Evolutionary conservation across 2,113 vertebrate species (phyloP), one percentile per base, ranked within the genome.

Genomic region (Pavo muticus): DNA sequence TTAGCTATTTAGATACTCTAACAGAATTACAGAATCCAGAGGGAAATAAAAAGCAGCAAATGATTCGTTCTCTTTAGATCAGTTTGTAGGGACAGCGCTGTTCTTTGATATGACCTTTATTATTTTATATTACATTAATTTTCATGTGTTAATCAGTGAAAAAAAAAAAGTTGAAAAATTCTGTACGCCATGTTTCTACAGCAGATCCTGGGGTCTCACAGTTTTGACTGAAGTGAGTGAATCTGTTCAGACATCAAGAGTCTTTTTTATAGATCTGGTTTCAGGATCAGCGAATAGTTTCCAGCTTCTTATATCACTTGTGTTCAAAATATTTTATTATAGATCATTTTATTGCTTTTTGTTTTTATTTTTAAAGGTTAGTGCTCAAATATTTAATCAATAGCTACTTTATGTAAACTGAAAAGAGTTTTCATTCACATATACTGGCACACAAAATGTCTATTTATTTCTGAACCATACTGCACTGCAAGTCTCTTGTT

Each of bases 301-400:
- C 44, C n/a, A 48, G 30, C 14, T 56, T 59, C 5, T 18, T 65
- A 77, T 48, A 4, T 87, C 67, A 48, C 44, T 84, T 37, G n/a
- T 7, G 7, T 79, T 42, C 67, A 87, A 95, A 93, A 81, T 32
- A 7, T 72, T 87, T 65, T 21, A 59, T 78, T 75, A 75, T 29
- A 37, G 71, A 69, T 18, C 29, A 50, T 44, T 29, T 56, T 91
- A 68, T 37, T 74, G 42, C 37, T 89, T 84, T 87, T 48, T 40
- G 42, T 29, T 45, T 71, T 80, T 60, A 29, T 90, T 91, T 91
- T 91, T 89, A 82, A 79, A 95, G 48, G 14, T 54, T 42, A 59
- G 10, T 42, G 32, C 35, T 76, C 89, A 93, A 91, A 87, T 89
- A 87, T 85, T 82, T 87, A 86, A 92, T 78, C 56, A 74, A 52